Conservation (phyloP, 2,888 invertebrate genomes). For the Carterocephalus palaemon region DNA sequence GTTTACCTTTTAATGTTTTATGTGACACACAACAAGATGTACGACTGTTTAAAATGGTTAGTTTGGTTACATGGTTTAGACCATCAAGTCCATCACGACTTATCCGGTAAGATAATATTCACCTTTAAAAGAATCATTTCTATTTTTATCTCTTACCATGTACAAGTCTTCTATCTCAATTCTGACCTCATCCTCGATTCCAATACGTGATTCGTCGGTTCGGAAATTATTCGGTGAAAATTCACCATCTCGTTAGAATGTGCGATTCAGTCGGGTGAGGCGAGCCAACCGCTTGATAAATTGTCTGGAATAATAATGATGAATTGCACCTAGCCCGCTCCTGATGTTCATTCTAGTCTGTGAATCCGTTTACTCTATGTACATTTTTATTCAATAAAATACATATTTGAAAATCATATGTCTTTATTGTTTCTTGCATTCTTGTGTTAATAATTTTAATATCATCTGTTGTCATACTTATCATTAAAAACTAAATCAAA, state of each 20-base stretch:
- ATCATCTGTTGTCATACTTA: too few species aligned
- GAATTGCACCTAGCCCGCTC: conserved; percentile 75
- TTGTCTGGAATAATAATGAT: conserved; percentile 80
- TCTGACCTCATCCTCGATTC: conserved; percentile 73
- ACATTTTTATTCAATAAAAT: conserved; percentile 18
- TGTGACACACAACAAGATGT: too few species aligned
- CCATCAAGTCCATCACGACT: too few species aligned
- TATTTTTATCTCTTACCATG: conserved; percentile 48
- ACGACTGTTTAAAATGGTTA: too few species aligned
- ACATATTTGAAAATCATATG: conserved; percentile 3
- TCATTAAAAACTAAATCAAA: too few species aligned
- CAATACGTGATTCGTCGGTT: conserved; percentile 79
- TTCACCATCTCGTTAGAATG: conserved; percentile 79
- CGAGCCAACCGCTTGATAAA: conserved; percentile 79
- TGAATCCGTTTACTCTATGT: conserved; percentile 47
- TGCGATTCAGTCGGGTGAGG: conserved; percentile 70
- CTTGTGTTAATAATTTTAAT: too few species aligned
- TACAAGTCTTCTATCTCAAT: conserved; percentile 76
- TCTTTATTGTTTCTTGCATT: conserved; percentile 4
- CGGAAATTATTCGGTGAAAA: conserved; percentile 79
- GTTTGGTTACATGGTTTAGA: background rate
- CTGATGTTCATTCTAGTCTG: conserved; percentile 68
- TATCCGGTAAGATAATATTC: conserved; percentile 1
- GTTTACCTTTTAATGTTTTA: too few species aligned
- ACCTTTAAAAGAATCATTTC: conserved; percentile 22